Conservation (phyloP, 2,888 invertebrate genomes). For the Agriotes lineatus region DNA sequence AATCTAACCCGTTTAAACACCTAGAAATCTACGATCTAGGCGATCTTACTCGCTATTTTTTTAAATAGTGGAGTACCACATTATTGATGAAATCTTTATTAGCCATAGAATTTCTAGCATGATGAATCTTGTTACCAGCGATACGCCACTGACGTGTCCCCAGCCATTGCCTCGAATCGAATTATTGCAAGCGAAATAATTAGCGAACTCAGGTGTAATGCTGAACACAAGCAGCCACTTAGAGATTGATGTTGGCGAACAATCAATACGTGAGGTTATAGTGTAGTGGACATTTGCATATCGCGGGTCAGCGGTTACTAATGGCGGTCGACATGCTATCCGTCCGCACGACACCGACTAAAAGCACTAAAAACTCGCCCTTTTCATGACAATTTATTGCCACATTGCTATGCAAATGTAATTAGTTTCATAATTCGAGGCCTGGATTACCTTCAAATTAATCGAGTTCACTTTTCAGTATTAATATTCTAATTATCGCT, state of each 20-base stretch:
- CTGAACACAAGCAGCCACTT: conserved; percentile 31
- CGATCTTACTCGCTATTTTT: too few species aligned
- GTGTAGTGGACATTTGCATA: conserved; percentile 58
- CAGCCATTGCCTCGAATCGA: background rate
- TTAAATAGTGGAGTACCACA: too few species aligned
- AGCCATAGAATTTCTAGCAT: too few species aligned
- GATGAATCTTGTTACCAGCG: background rate
- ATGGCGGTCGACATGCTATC: conserved; percentile 60
- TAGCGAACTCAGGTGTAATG: conserved; percentile 27
- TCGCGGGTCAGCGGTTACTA: conserved; percentile 59
- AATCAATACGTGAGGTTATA: conserved; percentile 56
- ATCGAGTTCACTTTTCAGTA: conserved; percentile 7
- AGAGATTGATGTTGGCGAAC: conserved; percentile 48
- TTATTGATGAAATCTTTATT: too few species aligned
- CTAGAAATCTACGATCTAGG: too few species aligned
- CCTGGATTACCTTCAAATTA: conserved; percentile 33
- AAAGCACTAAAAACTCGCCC: conserved; percentile 59
- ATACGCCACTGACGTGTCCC: background rate
- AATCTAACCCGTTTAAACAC: too few species aligned
- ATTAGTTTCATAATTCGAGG: conserved; percentile 53
- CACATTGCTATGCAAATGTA: conserved; percentile 60
- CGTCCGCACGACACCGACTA: conserved; percentile 57
- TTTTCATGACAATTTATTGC: conserved; percentile 59
- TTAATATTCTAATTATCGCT: background rate
- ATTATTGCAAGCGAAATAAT: background rate